Conservation (phyloP, 1,140 invertebrate genomes). For the Drosophila cardini region DNA sequence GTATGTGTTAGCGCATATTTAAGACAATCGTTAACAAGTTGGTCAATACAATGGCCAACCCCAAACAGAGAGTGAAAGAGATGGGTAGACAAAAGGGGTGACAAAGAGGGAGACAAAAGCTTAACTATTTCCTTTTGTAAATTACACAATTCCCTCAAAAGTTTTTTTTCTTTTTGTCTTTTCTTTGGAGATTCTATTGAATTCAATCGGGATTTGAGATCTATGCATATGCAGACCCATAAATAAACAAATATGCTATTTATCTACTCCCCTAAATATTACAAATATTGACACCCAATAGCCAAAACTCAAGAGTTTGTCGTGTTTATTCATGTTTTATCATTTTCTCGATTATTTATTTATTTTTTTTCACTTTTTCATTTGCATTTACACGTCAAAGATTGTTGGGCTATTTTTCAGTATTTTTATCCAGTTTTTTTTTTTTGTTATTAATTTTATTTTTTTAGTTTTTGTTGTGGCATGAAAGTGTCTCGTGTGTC, state of each 20-base stretch:
- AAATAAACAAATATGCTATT: conserved; percentile 20
- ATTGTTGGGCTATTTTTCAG: conserved; percentile 40
- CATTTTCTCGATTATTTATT: neutral
- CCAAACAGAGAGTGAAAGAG: neutral
- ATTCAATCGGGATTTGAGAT: conserved; percentile 14
- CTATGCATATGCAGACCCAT: conserved; percentile 10
- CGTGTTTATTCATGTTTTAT: neutral
- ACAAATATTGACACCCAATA: conserved; percentile 33
- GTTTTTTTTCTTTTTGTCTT: conserved; percentile 7
- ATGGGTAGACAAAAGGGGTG: too few species aligned
- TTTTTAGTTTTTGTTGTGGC: neutral
- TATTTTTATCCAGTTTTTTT: neutral
- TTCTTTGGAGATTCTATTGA: conserved; percentile 26
- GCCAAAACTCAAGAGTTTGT: neutral
- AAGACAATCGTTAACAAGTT: conserved; percentile 52
- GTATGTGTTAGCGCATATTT: conserved; percentile 26
- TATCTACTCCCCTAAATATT: conserved; percentile 12
- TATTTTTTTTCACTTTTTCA: conserved; percentile 3
- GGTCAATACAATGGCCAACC: conserved; percentile 40
- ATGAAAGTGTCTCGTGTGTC: conserved; percentile 18
- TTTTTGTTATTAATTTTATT: too few species aligned
- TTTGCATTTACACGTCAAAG: conserved; percentile 35
- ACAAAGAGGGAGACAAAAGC: conserved; percentile 4
- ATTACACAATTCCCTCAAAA: conserved; percentile 2
- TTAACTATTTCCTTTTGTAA: conserved; percentile 12